Evolutionary conservation across 2,113 vertebrate species (phyloP).

Genomic region (Clarias batrachus): DNA sequence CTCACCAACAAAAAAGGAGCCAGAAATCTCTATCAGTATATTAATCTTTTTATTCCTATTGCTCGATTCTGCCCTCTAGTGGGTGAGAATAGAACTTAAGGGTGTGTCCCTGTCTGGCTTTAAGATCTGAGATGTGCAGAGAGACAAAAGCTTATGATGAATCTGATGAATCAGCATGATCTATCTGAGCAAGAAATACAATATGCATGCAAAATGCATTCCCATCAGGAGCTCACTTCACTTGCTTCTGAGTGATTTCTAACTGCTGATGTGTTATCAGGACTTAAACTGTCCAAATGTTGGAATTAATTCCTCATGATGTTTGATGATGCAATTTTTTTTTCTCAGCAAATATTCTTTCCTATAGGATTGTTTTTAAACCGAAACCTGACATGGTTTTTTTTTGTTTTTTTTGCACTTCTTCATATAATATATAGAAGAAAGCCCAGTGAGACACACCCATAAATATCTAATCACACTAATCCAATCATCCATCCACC

Average conservation of each 20-base stretch:
- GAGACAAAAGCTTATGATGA: background rate
- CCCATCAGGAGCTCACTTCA: background rate
- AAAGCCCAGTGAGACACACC: slow-evolving; percentile 8
- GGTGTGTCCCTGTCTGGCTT: slow-evolving; percentile 25
- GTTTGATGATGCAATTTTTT: background rate
- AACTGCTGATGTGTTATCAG: background rate
- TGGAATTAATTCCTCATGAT: background rate
- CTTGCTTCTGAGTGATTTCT: background rate
- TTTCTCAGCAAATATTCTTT: background rate
- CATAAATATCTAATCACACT: slow-evolving; percentile 16
- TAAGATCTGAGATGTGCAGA: background rate
- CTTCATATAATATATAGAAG: background rate
- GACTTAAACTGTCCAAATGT: background rate
- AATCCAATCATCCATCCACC: background rate
- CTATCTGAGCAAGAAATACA: background rate
- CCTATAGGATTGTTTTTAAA: background rate
- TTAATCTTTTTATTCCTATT: background rate
- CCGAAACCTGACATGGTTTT: background rate
- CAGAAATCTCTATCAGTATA: background rate
- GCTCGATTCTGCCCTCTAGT: slow-evolving; percentile 36
- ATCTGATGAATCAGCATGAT: slow-evolving; percentile 21
- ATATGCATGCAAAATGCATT: background rate
- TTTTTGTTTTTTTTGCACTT: background rate
- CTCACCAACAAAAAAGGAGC: background rate
- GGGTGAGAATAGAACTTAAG: slow-evolving; percentile 3